Evolutionary conservation across 2,888 invertebrate genomes (phyloP), one percentile per base, ranked within the genome.

Genomic region (Calameuta filiformis): DNA sequence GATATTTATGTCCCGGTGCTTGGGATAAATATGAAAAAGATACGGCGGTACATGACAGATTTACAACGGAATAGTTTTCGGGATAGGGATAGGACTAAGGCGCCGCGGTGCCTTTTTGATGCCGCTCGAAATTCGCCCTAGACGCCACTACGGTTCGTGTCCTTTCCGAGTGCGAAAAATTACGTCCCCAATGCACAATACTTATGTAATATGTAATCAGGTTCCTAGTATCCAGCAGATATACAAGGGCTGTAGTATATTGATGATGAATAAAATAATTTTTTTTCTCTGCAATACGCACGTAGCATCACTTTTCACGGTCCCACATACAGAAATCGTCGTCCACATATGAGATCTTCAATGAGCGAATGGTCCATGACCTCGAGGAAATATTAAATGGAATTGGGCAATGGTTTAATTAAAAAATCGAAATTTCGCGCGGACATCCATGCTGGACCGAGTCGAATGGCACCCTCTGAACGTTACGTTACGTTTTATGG

Each of bases 21-120:
- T 77, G 81, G 78, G 83, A 83, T 85, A 86, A 86, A 86, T 86
- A 86, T 81, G 82, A 82, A 86, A 83, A 81, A 81, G 86, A 82
- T 82, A 80, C 79, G 77, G 73, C 75, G 69, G 76, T 56, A 76
- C 77, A 69, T 76, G 80, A 80, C 80, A 80, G 81, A 81, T 81
- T 81, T 81, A 81, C 81, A 77, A 77, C 79, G 69, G 68, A 76
- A 76, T 76, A 73, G 76, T 76, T 31, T 31, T 4, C 77, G 73
- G 76, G 73, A 73, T 33, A 11, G 23, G 76, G 73, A 40, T 40
- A 40, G 76, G 76, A 69, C 75, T 73, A 75, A 73, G 68, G 56
- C 76, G 75, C 68, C 9, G 56, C 56, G 78, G 68, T 76, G 76
- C 71, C 73, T 73, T 79, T 79, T 74, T 37, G 74, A 23, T 23